These are phyloP conservation scores for Chymomyza costata DNA, from an alignment of 1,140 invertebrate species.

Conservation along the genomic window DNA sequence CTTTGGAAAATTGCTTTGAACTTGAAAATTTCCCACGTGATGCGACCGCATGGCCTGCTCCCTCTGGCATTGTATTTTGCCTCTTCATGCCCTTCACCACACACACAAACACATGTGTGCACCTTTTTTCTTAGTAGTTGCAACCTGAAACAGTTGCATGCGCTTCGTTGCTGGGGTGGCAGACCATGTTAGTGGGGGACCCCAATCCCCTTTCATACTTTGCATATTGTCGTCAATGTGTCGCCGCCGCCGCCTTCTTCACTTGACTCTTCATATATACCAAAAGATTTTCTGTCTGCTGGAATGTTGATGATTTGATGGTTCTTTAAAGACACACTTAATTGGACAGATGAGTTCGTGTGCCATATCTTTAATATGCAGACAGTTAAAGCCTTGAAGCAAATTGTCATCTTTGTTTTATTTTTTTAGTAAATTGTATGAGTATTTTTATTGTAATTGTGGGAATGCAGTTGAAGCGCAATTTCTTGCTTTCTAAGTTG, in stretches of 20 bases:
- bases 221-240: slow-evolving; percentile 52
- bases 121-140: slow-evolving; percentile 18
- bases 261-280: slow-evolving; percentile 26
- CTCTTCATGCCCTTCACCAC: neutral
- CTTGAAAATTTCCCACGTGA: slow-evolving; percentile 72
- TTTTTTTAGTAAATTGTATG: slow-evolving; percentile 40
- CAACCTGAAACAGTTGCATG: too few species aligned
- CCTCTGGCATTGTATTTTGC: neutral
- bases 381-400: too few species aligned
- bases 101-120: slow-evolving; percentile 41
- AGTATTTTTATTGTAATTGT: slow-evolving; percentile 28
- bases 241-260: slow-evolving; percentile 14
- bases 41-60: slow-evolving; percentile 27
- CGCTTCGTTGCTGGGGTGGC: too few species aligned
- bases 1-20: slow-evolving; percentile 67
- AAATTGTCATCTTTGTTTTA: too few species aligned
- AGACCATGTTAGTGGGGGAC: too few species aligned
- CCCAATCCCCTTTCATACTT: slow-evolving; percentile 20
- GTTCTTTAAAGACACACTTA: slow-evolving; percentile 43
- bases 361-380: slow-evolving; percentile 22
- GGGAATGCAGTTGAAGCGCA: slow-evolving; percentile 13
- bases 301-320: slow-evolving; percentile 41
- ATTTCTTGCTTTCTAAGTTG: too few species aligned
- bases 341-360: slow-evolving; percentile 47
- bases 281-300: slow-evolving; percentile 1